Base-by-base conservation (phyloP, 2,113 vertebrate species). In the Cololabis saira region DNA sequence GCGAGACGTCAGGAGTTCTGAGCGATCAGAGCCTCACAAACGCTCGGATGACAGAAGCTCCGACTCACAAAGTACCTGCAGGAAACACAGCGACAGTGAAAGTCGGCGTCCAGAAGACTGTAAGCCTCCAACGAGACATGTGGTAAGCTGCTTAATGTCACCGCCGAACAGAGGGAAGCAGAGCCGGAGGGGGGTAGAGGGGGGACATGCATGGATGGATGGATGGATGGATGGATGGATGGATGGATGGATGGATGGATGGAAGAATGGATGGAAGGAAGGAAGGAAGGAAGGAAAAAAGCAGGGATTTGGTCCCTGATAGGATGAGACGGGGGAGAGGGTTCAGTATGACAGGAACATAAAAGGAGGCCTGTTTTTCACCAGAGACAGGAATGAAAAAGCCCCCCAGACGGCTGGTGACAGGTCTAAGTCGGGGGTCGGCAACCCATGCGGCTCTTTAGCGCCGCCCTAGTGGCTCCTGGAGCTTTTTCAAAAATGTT, bases 141-240 rank as follows among this genome's bases (percentile, higher is more conserved):
- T 47, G 5, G 61, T 90, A 87, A 90, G 90, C 86, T 54, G 83
- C 87, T 91, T 90, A 89, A 86, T 85, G 89, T 87, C 87, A 89
- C 6, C 14, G 19, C 71, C 71, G 78, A 86, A 87, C 83, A 89
- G 81, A 83, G 42, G 74, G 47, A 61, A 66, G 70, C 40, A 48
- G 47, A 52, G 80, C 64, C 1, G 59, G 71, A 59, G 54, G 40
- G 8, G 55, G 81, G 60, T 52, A 56, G 67, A 58, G 50, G 61
- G 14, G 45, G 24, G 5, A 27, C 24, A 27, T 27, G n/a, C n/a
- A 47, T 16, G 43, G 43, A 14, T 5, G 59, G 62, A 17, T 14
- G 65, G 57, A 65, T 17, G 76, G 75, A 78, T 56, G 76, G 78
- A 75, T 21, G 49, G 67, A 48, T 4, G 33, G 42, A 50, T 47